phyloP scores from a whole-genome alignment of 2,113 vertebrate genomes.

The Macquaria ambigua region DNA sequence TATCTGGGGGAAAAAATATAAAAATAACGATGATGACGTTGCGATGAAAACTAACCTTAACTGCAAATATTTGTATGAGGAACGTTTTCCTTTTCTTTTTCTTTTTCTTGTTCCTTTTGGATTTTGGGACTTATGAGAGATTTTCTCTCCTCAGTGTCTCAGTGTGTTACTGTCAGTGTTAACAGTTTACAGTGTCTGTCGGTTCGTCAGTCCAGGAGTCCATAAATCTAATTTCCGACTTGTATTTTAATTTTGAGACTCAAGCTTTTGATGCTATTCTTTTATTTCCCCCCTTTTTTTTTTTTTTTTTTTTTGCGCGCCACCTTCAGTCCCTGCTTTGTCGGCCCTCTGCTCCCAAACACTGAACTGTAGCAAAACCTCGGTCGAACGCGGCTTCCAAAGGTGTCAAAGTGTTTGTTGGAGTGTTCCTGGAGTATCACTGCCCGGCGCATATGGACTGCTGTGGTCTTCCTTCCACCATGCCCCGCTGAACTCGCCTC shows the following conservation, averaged over 20 bases:
- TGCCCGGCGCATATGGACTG: background rate
- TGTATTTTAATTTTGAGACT: constrained; percentile 32
- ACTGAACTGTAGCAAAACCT: constrained; percentile 61
- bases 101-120: constrained; percentile 44
- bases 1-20: constrained; percentile 67
- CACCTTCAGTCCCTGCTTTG: background rate
- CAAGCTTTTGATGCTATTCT: background rate
- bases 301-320: background rate
- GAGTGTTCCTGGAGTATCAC: constrained; percentile 11
- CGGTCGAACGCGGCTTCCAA: constrained; percentile 13
- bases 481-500: constrained; percentile 23
- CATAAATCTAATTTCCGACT: constrained; percentile 8
- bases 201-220: constrained; percentile 64
- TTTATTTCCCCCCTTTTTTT: background rate
- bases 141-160: constrained; percentile 66
- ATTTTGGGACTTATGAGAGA: constrained; percentile 36
- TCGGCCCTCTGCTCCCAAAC: constrained; percentile 13
- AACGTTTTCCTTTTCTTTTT: constrained; percentile 58
- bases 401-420: constrained; percentile 37
- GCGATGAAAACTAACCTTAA: constrained; percentile 81
- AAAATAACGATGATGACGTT: constrained; percentile 65
- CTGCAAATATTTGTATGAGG: constrained; percentile 84
- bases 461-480: constrained; percentile 26
- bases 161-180: constrained; percentile 80
- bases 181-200: constrained; percentile 78